Evolutionary conservation across 2,797 vertebrate genomes (phyloP), one percentile per base, ranked within the genome.

Genomic region (Leptodactylus fallax): DNA sequence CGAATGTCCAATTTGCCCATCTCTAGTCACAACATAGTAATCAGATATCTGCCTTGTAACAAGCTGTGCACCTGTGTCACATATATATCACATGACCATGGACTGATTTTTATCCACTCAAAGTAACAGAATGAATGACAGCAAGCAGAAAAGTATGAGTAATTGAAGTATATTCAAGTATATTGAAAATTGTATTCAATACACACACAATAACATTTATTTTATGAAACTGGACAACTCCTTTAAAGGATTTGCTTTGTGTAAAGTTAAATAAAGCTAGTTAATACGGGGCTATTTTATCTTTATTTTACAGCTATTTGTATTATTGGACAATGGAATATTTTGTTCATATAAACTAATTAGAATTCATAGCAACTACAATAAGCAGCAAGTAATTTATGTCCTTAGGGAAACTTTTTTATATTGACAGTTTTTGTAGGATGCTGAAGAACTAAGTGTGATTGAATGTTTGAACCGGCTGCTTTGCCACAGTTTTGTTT

Each of bases 391-490:
- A 87, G 56, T 72, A 63, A 81, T 27, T 61, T 61, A 3, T 79
- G 45, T 36, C 55, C 45, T 45, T 56, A 53, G 69, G 79, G 71
- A 53, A 61, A 36, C 55, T 12, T 56, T 76, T 63, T 77, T 65
- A 65, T 55, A 79, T 55, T 85, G 45, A 12, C 83, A 85, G 56
- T 25, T 74, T 55, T 19, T 78, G 58, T 55, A 67, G 23, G 47
- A 53, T 79, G 58, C 55, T 53, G 19, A 69, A 79, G 81, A 80
- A 65, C 23, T 72, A 72, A 69, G 63, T 56, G 67, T 88, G 61
- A 88, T 74, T 85, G 55, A 81, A 47, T 85, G 69, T 53, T 65
- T 81, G 56, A 81, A 56, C 25, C 53, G 53, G 19, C 25, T 63
- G 67, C 51, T 76, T 81, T 49, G 69, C 47, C 27, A 23, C 65